Percentiles rank a stretch among this genome's conserved stretches.
Evolutionary conservation across 2,113 vertebrate genomes (phyloP).

Genomic region (Atlantisia rogersi): DNA sequence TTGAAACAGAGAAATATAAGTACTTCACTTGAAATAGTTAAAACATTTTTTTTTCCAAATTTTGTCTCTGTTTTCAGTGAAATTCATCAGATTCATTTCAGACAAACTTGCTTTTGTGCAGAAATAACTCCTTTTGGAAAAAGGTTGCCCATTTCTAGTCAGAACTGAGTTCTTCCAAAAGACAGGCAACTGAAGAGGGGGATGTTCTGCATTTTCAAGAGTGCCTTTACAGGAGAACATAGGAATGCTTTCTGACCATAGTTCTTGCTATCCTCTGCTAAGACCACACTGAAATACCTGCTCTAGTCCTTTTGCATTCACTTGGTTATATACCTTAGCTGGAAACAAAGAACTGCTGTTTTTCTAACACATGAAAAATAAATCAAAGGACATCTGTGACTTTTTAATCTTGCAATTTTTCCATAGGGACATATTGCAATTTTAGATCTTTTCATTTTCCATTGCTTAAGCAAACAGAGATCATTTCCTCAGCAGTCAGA

Average conservation of each 20-base stretch:
- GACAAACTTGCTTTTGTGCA: neutral
- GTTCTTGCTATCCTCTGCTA: neutral
- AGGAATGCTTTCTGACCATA: neutral
- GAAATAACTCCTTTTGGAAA: neutral
- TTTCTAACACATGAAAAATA: constrained; percentile 23
- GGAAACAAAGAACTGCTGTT: neutral
- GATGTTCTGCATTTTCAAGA: neutral
- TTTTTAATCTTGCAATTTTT: neutral
- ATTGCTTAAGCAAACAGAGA: neutral
- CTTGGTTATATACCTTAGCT: neutral
- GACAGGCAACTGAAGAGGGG: neutral
- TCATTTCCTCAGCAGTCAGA: neutral
- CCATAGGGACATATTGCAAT: neutral
- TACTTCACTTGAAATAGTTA: neutral
- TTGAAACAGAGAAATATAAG: neutral
- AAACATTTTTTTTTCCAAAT: neutral
- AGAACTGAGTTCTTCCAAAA: neutral
- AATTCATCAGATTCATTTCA: neutral
- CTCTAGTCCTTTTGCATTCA: neutral
- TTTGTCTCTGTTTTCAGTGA: neutral
- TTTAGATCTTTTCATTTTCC: neutral
- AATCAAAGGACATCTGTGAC: neutral
- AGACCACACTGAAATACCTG: neutral
- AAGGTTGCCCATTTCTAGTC: neutral
- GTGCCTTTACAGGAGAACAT: neutral